Evolutionary conservation across 2,888 invertebrate species (phyloP).

Genomic region (Chirona hameri): DNA sequence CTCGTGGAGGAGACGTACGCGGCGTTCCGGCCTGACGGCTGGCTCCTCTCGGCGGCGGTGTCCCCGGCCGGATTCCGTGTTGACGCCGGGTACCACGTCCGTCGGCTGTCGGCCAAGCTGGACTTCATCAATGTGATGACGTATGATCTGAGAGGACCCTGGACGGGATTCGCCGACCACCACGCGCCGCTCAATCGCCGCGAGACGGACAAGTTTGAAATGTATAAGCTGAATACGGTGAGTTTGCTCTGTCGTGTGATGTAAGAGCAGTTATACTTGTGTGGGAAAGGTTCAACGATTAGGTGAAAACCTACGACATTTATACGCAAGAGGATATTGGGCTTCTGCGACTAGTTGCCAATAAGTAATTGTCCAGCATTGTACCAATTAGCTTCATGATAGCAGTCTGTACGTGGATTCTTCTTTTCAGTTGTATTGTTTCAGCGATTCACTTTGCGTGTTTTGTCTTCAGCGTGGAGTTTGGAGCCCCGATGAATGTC

Average conservation of each 20-base stretch:
- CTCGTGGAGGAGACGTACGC: constrained; percentile 39
- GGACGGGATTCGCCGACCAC: constrained; percentile 49
- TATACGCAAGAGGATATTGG: no score
- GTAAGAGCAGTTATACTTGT: no score
- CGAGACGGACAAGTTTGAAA: constrained; percentile 48
- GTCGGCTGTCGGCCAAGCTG: constrained; percentile 55
- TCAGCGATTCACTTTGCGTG: no score
- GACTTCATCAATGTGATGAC: constrained; percentile 68
- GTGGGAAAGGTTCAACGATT: no score
- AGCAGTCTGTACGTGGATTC: no score
- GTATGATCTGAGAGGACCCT: constrained; percentile 57
- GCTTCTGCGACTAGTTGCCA: no score
- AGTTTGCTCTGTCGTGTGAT: background rate
- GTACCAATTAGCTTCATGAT: no score
- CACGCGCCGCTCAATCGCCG: constrained; percentile 53
- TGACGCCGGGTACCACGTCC: constrained; percentile 63
- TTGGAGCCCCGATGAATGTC: no score
- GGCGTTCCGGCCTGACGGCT: constrained; percentile 39
- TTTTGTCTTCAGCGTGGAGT: no score
- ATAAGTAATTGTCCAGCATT: no score
- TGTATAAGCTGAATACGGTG: constrained; percentile 39
- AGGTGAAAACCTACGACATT: no score
- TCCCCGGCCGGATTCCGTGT: constrained; percentile 47
- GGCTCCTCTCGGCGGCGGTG: constrained; percentile 41
- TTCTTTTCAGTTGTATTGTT: no score